These are phyloP conservation scores for Bombus polaris DNA, from an alignment of 1,140 invertebrate genomes.

Conservation along the genomic window DNA sequence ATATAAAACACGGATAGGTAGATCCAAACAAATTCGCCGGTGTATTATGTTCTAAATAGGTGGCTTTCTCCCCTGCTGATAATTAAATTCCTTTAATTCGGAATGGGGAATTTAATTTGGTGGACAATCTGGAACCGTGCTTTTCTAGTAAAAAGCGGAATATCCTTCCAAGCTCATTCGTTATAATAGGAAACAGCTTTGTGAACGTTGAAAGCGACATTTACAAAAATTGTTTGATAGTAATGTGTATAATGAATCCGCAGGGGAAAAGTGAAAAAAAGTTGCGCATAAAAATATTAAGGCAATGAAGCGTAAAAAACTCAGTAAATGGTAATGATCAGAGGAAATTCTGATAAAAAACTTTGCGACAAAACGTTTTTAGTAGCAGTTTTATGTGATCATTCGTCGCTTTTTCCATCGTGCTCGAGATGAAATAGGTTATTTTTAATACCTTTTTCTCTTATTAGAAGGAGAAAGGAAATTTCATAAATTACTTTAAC, in stretches of 20 bases:
- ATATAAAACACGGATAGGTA: too few relatives aligned
- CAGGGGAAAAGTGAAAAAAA: too few relatives aligned
- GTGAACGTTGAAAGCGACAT: not conserved
- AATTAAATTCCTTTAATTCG: conserved; percentile 48
- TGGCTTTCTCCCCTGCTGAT: not conserved
- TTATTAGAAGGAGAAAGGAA: not conserved
- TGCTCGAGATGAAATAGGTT: not conserved
- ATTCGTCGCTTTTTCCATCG: not conserved
- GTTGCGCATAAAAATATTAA: not conserved
- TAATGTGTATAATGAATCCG: not conserved
- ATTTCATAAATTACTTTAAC: not conserved
- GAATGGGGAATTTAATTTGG: conserved; percentile 40
- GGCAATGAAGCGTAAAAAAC: not conserved
- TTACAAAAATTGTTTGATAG: not conserved
- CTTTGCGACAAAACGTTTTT: not conserved
- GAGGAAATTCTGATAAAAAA: not conserved
- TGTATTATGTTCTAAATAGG: not conserved
- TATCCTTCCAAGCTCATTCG: not conserved
- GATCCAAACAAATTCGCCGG: not conserved
- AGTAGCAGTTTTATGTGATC: not conserved
- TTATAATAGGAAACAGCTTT: not conserved
- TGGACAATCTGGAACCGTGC: not conserved
- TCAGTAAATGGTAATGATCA: not conserved
- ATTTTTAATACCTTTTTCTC: not conserved
- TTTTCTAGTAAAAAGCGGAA: not conserved